phyloP scores from a whole-genome alignment of 1,140 invertebrate species.

The Protaetia brevitarsis region DNA sequence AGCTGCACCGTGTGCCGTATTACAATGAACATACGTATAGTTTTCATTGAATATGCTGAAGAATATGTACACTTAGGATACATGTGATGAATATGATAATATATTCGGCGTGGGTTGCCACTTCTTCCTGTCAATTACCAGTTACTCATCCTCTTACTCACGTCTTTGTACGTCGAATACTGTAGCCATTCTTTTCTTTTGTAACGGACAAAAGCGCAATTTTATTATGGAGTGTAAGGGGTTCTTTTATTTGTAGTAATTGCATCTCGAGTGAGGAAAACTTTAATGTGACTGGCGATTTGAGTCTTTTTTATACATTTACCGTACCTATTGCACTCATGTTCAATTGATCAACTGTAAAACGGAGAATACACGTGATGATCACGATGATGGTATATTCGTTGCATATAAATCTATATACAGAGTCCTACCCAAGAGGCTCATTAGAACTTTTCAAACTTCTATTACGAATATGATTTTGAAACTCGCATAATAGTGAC shows the following conservation, averaged over 20 bases:
- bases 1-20: constrained; percentile 1
- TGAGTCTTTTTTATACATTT: no score
- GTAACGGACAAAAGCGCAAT: constrained; percentile 7
- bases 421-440: no score
- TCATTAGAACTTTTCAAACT: no score
- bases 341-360: no score
- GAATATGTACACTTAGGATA: background rate
- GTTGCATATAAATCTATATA: no score
- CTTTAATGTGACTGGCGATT: background rate
- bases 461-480: no score
- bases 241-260: constrained; percentile 1
- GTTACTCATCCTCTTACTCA: constrained; percentile 3
- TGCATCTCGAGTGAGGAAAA: background rate
- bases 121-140: constrained; percentile 16
- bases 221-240: background rate
- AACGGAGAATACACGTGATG: no score
- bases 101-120: background rate
- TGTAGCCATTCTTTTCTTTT: background rate
- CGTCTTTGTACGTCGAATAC: background rate
- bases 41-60: constrained; percentile 8
- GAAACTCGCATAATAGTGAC: no score
- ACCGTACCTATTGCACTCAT: no score
- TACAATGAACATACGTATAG: background rate
- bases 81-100: constrained; percentile 9
- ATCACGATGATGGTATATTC: no score